Evolutionary conservation across 2,797 vertebrate species (phyloP).

Genomic region (Notolabrus celidotus): DNA sequence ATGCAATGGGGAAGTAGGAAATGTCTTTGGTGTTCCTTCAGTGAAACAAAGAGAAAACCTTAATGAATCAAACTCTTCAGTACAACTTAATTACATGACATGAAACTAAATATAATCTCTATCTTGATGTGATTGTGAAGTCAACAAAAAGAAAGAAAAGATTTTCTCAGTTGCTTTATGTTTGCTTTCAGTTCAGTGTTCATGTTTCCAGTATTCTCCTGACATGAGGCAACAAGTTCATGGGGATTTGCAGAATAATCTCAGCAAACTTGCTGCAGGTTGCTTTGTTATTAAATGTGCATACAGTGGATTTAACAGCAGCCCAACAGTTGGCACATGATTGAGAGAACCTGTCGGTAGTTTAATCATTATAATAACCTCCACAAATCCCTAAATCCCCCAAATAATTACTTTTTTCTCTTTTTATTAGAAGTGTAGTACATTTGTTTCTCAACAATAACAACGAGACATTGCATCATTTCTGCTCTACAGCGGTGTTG

Average conservation of each 20-base stretch:
- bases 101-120: not conserved
- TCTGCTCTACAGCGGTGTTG: not conserved
- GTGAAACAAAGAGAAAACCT: not conserved
- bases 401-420: not conserved
- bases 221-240: not conserved
- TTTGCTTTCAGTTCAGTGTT: not conserved
- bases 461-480: not conserved
- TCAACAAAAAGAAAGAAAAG: not conserved
- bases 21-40: not conserved
- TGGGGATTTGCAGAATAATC: not conserved
- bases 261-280: constrained; percentile 15
- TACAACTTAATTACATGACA: not conserved
- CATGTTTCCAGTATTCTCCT: not conserved
- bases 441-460: constrained; percentile 12
- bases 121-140: not conserved
- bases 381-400: not conserved
- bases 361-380: constrained; percentile 14
- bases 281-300: constrained; percentile 32
- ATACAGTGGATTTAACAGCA: constrained; percentile 19
- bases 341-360: not conserved
- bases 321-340: constrained; percentile 5
- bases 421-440: not conserved
- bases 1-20: not conserved
- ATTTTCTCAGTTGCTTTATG: not conserved
- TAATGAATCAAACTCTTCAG: not conserved